Percentiles rank a stretch among this genome's conserved stretches.
These are phyloP conservation scores for Polymixis lichenea DNA, from an alignment of 2,888 invertebrate genomes.

Conservation along the genomic window DNA sequence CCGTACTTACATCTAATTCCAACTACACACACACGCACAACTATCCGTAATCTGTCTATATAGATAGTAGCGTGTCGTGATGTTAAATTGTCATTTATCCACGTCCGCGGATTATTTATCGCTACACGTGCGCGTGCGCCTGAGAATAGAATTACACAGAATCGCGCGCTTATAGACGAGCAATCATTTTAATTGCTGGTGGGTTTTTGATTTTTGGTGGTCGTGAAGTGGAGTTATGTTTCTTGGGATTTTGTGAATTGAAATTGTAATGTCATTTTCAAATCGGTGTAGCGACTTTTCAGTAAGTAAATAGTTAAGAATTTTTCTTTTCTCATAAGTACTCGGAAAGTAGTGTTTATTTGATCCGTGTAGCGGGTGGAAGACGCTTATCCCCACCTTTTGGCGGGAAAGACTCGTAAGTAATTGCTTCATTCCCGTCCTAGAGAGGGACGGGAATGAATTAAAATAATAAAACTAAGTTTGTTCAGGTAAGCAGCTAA, in stretches of 20 bases:
- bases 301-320: too few relatives aligned
- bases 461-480: too few relatives aligned
- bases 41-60: neutral
- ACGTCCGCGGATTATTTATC: slow-evolving; percentile 78
- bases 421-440: too few relatives aligned
- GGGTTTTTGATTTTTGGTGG: slow-evolving; percentile 9
- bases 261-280: neutral
- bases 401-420: too few relatives aligned
- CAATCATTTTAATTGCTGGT: slow-evolving; percentile 57
- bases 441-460: too few relatives aligned
- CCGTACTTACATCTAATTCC: neutral
- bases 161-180: slow-evolving; percentile 40
- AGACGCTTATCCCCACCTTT: too few relatives aligned
- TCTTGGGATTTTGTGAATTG: neutral
- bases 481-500: too few relatives aligned
- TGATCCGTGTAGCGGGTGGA: too few relatives aligned
- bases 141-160: slow-evolving; percentile 63
- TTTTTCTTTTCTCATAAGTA: too few relatives aligned
- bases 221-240: neutral
- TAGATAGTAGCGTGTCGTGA: slow-evolving; percentile 69
- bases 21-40: neutral
- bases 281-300: too few relatives aligned
- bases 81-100: slow-evolving; percentile 87
- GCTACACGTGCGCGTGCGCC: slow-evolving; percentile 63
- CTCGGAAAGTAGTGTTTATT: too few relatives aligned